Evolutionary conservation across 2,888 invertebrate genomes (phyloP).

Genomic region (Ornithoptera alexandrae): DNA sequence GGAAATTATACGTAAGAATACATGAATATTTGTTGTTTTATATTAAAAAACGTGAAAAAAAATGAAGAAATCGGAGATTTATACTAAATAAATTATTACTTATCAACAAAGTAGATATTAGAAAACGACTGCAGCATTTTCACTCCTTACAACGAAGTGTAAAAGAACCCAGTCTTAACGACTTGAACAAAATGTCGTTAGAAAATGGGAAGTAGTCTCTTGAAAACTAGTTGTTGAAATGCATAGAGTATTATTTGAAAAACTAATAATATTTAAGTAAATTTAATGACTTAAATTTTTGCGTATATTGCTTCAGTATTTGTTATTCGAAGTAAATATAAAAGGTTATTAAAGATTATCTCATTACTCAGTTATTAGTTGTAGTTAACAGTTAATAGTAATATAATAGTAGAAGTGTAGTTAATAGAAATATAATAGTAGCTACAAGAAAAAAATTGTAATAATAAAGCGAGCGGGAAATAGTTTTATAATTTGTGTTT

Average conservation of each 20-base stretch:
- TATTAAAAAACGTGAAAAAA: neutral
- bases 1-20: neutral
- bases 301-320: neutral
- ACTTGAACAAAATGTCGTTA: constrained; percentile 70
- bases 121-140: constrained; percentile 50
- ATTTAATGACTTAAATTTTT: neutral
- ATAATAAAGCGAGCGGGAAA: constrained; percentile 13
- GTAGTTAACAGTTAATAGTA: no score
- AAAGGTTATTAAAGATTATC: neutral
- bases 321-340: neutral
- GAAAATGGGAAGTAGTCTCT: constrained; percentile 74
- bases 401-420: no score
- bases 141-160: constrained; percentile 50
- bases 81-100: constrained; percentile 11
- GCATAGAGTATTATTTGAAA: constrained; percentile 50
- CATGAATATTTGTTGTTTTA: constrained; percentile 6
- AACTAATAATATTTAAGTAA: constrained; percentile 24
- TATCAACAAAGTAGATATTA: constrained; percentile 21
- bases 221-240: constrained; percentile 60
- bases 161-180: constrained; percentile 54
- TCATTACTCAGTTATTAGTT: no score
- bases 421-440: no score
- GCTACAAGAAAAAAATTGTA: neutral
- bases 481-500: constrained; percentile 6
- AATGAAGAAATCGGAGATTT: neutral